Evolutionary conservation across 2,113 vertebrate genomes (phyloP).

Genomic region (Ammodytes dubius): DNA sequence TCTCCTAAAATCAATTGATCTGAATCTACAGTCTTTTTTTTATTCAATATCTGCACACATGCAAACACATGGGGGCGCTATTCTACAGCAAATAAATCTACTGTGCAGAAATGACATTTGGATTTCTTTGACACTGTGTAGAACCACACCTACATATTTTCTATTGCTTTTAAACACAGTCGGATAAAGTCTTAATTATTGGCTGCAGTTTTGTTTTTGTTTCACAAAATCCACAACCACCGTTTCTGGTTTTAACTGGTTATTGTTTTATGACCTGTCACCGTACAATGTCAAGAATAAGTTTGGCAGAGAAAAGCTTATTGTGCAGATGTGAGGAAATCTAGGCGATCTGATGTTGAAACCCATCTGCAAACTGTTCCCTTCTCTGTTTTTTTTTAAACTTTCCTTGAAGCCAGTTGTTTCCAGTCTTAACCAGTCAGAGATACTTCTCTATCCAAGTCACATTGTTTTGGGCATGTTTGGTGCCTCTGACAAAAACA

Average conservation of each 20-base stretch:
- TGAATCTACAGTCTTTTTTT: background rate
- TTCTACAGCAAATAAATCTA: slow-evolving; percentile 20
- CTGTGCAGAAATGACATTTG: background rate
- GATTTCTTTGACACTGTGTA: background rate
- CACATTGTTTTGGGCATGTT: background rate
- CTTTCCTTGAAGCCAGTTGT: background rate
- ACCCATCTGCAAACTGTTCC: background rate
- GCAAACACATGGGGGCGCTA: slow-evolving; percentile 61
- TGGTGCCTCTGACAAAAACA: background rate
- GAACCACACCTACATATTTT: slow-evolving; percentile 54
- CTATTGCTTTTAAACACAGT: background rate
- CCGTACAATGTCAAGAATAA: background rate
- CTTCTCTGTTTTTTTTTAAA: too few species aligned
- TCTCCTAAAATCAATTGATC: background rate
- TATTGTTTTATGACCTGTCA: background rate
- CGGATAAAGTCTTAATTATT: background rate
- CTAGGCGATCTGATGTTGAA: background rate
- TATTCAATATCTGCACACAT: background rate
- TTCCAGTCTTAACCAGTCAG: background rate
- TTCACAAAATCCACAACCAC: too few species aligned
- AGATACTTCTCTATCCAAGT: too few species aligned
- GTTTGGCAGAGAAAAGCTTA: background rate
- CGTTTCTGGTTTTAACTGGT: too few species aligned
- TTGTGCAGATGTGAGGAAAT: background rate
- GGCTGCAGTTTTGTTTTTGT: background rate